These are phyloP conservation scores for Pongo abelii DNA, from an alignment of 2,113 vertebrate genomes.

Conservation along the genomic window DNA sequence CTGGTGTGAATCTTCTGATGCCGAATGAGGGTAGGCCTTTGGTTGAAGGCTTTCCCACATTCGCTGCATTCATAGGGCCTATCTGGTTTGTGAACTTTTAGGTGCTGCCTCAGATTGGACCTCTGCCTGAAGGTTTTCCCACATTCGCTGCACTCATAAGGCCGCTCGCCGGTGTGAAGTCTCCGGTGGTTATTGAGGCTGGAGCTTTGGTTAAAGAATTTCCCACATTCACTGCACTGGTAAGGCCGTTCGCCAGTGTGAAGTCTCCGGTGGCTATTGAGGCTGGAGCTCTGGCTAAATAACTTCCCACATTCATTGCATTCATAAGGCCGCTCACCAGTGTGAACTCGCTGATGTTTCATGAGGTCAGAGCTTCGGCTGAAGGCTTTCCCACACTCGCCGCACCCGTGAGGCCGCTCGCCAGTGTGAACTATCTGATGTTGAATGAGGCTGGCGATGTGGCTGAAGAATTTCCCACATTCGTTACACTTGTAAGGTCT, in stretches of 20 bases:
- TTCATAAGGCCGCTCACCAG: slow-evolving; percentile 51
- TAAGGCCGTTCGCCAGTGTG: slow-evolving; percentile 62
- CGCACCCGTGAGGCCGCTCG: slow-evolving; percentile 33
- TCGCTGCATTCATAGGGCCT: slow-evolving; percentile 36
- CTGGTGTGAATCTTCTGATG: slow-evolving; percentile 54
- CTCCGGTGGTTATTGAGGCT: slow-evolving; percentile 57
- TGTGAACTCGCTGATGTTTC: slow-evolving; percentile 59
- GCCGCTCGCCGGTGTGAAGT: slow-evolving; percentile 55
- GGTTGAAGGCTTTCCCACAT: slow-evolving; percentile 56
- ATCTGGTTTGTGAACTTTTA: slow-evolving; percentile 61
- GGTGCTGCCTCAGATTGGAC: slow-evolving; percentile 66
- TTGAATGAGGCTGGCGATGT: slow-evolving; percentile 44
- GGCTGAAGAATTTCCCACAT: slow-evolving; percentile 65
- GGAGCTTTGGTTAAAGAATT: slow-evolving; percentile 61
- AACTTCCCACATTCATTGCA: slow-evolving; percentile 55
- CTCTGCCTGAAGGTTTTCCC: slow-evolving; percentile 65
- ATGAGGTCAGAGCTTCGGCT: slow-evolving; percentile 32
- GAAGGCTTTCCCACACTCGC: slow-evolving; percentile 53
- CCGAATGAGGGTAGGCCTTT: slow-evolving; percentile 49
- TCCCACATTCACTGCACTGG: slow-evolving; percentile 57
- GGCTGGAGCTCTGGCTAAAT: slow-evolving; percentile 59
- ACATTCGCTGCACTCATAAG: slow-evolving; percentile 53
- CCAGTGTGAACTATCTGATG: slow-evolving; percentile 62
- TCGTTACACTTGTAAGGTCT: slow-evolving; percentile 60
- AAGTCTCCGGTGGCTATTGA: slow-evolving; percentile 56